Base-by-base conservation (phyloP, 2,888 invertebrate species). In the Luperina nickerlii region DNA sequence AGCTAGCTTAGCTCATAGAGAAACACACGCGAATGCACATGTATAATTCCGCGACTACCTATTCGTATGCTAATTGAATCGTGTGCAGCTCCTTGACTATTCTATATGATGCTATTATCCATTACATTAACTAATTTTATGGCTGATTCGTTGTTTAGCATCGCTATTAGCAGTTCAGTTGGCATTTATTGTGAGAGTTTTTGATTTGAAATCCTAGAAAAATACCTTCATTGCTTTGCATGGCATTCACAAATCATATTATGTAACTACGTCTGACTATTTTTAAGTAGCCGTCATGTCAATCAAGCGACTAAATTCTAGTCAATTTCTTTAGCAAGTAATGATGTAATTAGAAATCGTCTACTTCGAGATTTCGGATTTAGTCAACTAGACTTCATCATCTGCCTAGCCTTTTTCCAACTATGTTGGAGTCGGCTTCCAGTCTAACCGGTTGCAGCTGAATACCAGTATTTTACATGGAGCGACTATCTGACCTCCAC, bases 111-210 rank as follows among this genome's bases (percentile, higher is more conserved):
- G 42, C 15, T 18, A 82, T 74, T 75, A 54, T 18, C 82, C 82
- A 74, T 66, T 81, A 15, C 42, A 80, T 82, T 82, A n/a, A 45
- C 51, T 45, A 75, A 76, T 80, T 75, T 82, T 51, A 75, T 82
- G 9, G 76, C 76, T 67, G n/a, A 51, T 54, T 76, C 82, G 82
- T 82, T 82, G 27, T 27, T 15, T 54, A 15, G 60, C 67, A 76
- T 82, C 32, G 51, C 54, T 27, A 82, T 51, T 54, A 42, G n/a
- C 38, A 42, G 27, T 6, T 51, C 51, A 48, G 8, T 18, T 42
- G 18, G 24, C 20, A 54, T 69, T 78, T 62, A 78, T 24, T 48
- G 62, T 69, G 79, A 45, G 79, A 78, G 63, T 32, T 63, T 63
- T 63, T 20, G 27, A 32, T 63, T 32, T 27, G 18, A 18, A 20